These are phyloP conservation scores for Syrphus vitripennis DNA, from an alignment of 2,888 invertebrate species.

Conservation along the genomic window DNA sequence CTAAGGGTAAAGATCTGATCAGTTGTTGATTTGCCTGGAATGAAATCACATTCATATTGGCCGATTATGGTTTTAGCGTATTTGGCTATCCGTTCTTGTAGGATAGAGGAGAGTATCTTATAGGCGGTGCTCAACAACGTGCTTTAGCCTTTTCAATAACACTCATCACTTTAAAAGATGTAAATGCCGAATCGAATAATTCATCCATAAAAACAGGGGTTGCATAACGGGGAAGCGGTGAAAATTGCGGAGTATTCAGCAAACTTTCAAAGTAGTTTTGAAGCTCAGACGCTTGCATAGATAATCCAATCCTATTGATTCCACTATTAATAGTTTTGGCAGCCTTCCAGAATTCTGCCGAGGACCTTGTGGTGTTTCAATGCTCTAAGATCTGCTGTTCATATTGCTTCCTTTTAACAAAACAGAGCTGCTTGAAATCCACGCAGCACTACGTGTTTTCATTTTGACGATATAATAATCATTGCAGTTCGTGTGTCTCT, in stretches of 20 bases:
- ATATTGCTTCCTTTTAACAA: background rate
- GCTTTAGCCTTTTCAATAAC: no score
- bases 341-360: conserved; percentile 22
- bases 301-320: no score
- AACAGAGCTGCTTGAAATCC: background rate
- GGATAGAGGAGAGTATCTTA: no score
- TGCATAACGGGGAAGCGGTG: background rate
- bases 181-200: no score
- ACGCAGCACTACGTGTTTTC: background rate
- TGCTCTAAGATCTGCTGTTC: no score
- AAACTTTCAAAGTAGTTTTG: background rate
- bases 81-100: no score
- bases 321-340: background rate
- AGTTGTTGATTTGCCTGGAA: no score
- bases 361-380: background rate
- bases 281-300: conserved; percentile 5
- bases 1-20: no score
- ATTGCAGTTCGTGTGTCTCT: background rate
- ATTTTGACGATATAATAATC: background rate
- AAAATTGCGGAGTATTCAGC: background rate
- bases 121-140: no score
- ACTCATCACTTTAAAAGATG: no score
- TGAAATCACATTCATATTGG: no score
- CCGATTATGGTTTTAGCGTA: no score
- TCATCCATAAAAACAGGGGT: conserved; percentile 9